phyloP scores from a whole-genome alignment of 2,888 invertebrate genomes.

The Heliconius hortense region DNA sequence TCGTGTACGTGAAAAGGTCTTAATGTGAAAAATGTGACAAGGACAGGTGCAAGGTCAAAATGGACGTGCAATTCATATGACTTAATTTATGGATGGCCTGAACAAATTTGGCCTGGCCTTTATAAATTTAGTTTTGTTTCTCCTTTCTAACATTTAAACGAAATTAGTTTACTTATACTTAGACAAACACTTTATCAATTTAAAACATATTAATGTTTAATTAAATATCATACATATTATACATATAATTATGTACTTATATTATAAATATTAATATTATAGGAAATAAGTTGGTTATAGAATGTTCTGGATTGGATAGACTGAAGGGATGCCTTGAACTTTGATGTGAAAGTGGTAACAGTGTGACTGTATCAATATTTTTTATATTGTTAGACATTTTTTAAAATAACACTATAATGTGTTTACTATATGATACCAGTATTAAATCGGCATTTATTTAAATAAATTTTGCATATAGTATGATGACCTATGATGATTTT shows the following conservation, averaged over 20 bases:
- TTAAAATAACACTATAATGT: constrained; percentile 19
- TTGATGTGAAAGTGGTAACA: constrained; percentile 49
- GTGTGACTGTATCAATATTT: constrained; percentile 33
- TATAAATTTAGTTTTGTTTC: background rate
- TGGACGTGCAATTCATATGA: background rate
- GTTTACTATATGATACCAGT: constrained; percentile 53
- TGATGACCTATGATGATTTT: constrained; percentile 11
- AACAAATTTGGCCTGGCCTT: no score
- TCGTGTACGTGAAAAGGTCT: no score
- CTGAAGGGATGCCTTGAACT: constrained; percentile 70
- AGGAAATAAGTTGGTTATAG: constrained; percentile 4
- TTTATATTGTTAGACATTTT: constrained; percentile 33
- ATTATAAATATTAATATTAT: background rate
- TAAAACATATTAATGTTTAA: constrained; percentile 8
- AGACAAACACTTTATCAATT: background rate
- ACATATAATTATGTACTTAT: constrained; percentile 9
- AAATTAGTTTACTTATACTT: background rate
- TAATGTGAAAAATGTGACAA: no score
- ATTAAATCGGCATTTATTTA: constrained; percentile 73
- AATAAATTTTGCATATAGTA: constrained; percentile 13
- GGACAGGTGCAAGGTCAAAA: background rate
- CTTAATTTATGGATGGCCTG: background rate
- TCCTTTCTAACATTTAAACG: background rate
- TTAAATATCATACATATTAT: background rate
- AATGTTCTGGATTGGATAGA: constrained; percentile 48